Percentiles rank a stretch among this genome's conserved stretches.
Conservation (phyloP, 1,140 invertebrate species). For the Lasioglossum baleicum region DNA sequence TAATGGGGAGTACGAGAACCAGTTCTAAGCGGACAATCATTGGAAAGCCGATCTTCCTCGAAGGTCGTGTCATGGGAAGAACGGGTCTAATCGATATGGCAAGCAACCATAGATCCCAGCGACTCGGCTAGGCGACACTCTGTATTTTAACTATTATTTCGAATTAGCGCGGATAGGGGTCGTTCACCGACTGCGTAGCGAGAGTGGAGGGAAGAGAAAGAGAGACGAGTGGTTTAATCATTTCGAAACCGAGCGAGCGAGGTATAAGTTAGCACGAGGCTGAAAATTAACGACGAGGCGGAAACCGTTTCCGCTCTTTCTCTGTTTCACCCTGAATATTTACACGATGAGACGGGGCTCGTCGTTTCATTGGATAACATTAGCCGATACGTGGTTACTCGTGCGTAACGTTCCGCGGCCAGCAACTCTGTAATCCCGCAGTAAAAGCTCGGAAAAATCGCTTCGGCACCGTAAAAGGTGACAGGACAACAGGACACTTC, state of each 20-base stretch:
- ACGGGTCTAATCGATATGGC: background rate
- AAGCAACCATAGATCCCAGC: background rate
- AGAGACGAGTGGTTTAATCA: background rate
- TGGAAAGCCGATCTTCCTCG: background rate
- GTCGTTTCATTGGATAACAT: too few relatives aligned
- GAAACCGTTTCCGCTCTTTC: too few relatives aligned
- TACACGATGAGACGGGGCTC: too few relatives aligned
- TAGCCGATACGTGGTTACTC: too few relatives aligned
- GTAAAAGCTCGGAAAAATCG: too few relatives aligned
- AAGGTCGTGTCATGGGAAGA: background rate
- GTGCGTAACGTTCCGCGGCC: too few relatives aligned
- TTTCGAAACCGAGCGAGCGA: background rate
- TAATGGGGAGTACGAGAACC: background rate
- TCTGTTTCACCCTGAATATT: too few relatives aligned
- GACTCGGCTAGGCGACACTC: background rate
- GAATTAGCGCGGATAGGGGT: background rate
- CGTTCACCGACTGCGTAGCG: background rate
- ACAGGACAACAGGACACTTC: too few relatives aligned
- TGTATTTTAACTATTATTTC: constrained; percentile 3
- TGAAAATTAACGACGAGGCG: too few relatives aligned
- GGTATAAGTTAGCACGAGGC: too few relatives aligned
- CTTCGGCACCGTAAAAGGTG: too few relatives aligned
- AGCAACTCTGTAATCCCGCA: too few relatives aligned
- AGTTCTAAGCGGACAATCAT: background rate
- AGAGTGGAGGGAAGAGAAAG: background rate